Evolutionary conservation across 2,888 invertebrate species (phyloP).

Genomic region (Adelphocoris suturalis): DNA sequence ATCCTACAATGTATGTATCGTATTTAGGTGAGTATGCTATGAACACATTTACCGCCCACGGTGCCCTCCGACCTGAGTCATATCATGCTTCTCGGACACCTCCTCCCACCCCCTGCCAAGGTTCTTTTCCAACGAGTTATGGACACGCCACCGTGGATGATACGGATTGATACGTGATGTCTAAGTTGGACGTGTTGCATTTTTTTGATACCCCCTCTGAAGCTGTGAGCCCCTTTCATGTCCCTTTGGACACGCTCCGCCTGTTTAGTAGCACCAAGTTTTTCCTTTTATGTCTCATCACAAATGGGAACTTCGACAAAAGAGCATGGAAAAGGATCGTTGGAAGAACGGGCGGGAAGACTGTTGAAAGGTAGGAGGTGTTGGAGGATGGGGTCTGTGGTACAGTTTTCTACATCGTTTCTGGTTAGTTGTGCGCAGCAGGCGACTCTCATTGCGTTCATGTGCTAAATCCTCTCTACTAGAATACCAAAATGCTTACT

Average conservation of each 20-base stretch:
- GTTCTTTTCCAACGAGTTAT: conserved; percentile 64
- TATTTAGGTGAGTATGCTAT: too few relatives aligned
- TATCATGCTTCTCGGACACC: background rate
- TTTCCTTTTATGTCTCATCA: conserved; percentile 64
- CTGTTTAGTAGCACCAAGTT: conserved; percentile 54
- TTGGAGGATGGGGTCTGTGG: conserved; percentile 32
- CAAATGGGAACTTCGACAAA: conserved; percentile 65
- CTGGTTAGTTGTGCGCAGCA: conserved; percentile 15
- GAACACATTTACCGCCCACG: background rate
- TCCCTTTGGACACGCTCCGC: conserved; percentile 58
- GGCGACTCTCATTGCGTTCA: conserved; percentile 33
- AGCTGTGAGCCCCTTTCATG: conserved; percentile 61
- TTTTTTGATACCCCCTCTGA: conserved; percentile 61
- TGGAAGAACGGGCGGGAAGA: conserved; percentile 24
- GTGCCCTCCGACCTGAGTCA: conserved; percentile 50
- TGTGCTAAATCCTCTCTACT: background rate
- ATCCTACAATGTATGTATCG: too few relatives aligned
- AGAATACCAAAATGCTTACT: background rate
- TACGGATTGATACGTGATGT: conserved; percentile 69
- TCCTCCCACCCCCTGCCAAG: conserved; percentile 9
- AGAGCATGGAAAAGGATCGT: conserved; percentile 19
- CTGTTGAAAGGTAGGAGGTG: conserved; percentile 39
- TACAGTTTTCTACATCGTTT: conserved; percentile 48
- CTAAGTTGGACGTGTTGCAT: conserved; percentile 66
- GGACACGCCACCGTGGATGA: conserved; percentile 68